Conservation (phyloP, 2,797 vertebrate species). For the Falco naumanni region DNA sequence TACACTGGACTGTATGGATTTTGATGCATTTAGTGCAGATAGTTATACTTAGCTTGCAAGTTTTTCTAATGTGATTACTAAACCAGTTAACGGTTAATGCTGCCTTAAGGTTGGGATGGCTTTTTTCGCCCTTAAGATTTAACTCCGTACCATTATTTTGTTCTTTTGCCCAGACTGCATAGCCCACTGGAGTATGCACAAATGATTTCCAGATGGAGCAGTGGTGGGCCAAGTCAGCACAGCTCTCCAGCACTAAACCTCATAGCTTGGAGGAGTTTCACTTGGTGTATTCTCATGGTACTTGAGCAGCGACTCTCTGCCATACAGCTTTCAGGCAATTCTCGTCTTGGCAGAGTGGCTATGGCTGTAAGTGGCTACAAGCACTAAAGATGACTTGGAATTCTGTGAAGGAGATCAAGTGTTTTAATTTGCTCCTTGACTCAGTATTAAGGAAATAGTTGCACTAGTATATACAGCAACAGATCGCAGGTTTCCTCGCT, state of each 20-base stretch:
- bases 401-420: not conserved
- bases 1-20: not conserved
- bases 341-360: not conserved
- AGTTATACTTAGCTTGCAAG: not conserved
- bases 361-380: not conserved
- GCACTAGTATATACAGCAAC: not conserved
- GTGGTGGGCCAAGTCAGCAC: not conserved
- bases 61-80: constrained; percentile 31
- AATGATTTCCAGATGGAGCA: constrained; percentile 66
- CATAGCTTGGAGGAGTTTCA: not conserved
- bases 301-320: not conserved
- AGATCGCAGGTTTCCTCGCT: not conserved
- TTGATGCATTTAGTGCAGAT: not conserved
- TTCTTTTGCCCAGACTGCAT: constrained; percentile 42
- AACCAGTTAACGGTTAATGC: constrained; percentile 37
- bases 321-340: not conserved
- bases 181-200: not conserved
- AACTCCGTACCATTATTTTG: constrained; percentile 27
- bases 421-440: not conserved
- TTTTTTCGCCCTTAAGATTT: not conserved
- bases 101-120: constrained; percentile 1
- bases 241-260: constrained; percentile 23
- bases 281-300: not conserved
- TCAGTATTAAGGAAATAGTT: not conserved
- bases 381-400: not conserved